Base-by-base conservation (phyloP, 2,113 vertebrate genomes). In the Vimba vimba region DNA sequence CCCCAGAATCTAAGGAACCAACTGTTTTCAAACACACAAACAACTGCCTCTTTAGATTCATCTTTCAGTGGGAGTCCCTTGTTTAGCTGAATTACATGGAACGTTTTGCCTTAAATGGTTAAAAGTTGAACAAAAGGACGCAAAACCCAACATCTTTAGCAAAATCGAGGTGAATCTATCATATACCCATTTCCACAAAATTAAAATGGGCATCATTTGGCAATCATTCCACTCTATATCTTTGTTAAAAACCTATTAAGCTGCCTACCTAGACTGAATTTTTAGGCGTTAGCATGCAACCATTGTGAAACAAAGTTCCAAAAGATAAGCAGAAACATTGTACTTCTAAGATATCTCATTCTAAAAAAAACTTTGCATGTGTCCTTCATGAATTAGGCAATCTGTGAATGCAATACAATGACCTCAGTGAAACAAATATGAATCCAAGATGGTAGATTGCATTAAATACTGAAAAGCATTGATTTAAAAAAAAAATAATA, bases 31-130 rank as follows among this genome's bases (percentile, higher is more conserved):
- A 62, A 25, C 60, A 68, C 79, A 82, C 39, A 82, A 82, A 68
- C 62, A 82, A 82, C 25, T 68, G 79, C 79, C 79, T 68, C 25
- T 82, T 82, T 52, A 47, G 62, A 82, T 68, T 68, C 30, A 47
- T 25, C 15, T 80, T 62, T 64, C 62, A 82, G 19, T 13, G 60
- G 47, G 60, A 68, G 43, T 21, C 79, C 8, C 78, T 45, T 25
- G 36, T 45, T 62, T 62, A 39, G 77, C 77, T 39, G 7, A 62
- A 64, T 80, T 80, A 33, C 62, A 82, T 25, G 55, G 9, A 59
- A 79, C 11, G 21, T 19, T 66, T 76, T 76, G 45, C 15, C 74
- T 76, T 76, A 21, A 76, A 80, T 45, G 39, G n/a, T 64, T 23
- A 79, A 79, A 80, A 13, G 78, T 62, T 62, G 10, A 68, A 30